These are phyloP conservation scores for Tetramorium parvispinum DNA, from an alignment of 1,140 invertebrate species.

Conservation along the genomic window DNA sequence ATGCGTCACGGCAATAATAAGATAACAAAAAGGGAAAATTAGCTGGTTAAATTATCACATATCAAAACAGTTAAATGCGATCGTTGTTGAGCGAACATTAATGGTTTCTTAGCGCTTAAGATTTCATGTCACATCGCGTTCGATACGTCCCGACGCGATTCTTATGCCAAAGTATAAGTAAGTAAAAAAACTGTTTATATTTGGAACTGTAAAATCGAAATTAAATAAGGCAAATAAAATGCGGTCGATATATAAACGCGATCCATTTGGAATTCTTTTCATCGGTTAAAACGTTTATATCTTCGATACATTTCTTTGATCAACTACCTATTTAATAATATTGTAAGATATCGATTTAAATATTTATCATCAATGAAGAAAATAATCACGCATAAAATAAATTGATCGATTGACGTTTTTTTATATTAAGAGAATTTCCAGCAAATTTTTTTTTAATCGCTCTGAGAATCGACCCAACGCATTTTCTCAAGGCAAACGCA, in stretches of 20 bases:
- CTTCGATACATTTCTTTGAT: neutral
- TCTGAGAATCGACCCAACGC: neutral
- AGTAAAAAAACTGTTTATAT: neutral
- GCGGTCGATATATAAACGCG: neutral
- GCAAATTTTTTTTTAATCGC: neutral
- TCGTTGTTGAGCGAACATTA: neutral
- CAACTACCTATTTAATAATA: neutral
- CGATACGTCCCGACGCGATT: neutral
- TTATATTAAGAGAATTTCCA: neutral
- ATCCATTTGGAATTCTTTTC: neutral
- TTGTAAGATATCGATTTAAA: neutral
- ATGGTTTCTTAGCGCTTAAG: neutral
- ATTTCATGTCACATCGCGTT: neutral
- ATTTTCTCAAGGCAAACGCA: neutral
- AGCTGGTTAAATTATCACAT: neutral
- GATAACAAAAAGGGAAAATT: neutral
- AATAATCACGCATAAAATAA: constrained; percentile 7
- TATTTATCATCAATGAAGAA: neutral
- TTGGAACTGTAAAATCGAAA: neutral
- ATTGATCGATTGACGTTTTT: neutral
- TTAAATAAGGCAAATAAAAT: neutral
- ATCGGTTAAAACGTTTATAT: neutral
- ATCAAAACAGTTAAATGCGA: neutral
- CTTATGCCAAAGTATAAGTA: neutral
- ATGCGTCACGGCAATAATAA: neutral